phyloP scores from a whole-genome alignment of 2,888 invertebrate genomes.

The Rhagophthalmus giganteus region DNA sequence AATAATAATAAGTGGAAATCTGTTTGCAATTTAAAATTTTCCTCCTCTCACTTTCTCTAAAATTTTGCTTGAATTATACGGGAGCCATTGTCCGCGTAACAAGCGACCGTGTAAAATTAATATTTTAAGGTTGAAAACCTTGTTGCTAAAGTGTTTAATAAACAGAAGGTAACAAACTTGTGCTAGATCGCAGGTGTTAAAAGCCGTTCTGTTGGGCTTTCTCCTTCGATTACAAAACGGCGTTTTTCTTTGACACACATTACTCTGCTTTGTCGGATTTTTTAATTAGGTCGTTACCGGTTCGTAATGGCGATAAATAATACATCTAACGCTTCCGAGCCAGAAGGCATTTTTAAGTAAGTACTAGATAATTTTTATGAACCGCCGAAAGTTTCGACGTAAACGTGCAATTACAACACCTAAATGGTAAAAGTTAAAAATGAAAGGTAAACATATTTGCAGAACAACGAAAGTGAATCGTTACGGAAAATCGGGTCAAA shows the following conservation, averaged over 20 bases:
- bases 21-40: not conserved
- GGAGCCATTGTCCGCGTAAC: not conserved
- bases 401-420: not conserved
- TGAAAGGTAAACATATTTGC: slow-evolving; percentile 12
- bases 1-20: not conserved
- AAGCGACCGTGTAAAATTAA: not conserved
- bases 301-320: not conserved
- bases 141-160: not conserved
- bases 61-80: not conserved
- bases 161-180: slow-evolving; percentile 2
- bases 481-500: slow-evolving; percentile 21
- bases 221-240: slow-evolving; percentile 12
- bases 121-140: not conserved
- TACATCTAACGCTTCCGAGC: not conserved
- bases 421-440: slow-evolving; percentile 22
- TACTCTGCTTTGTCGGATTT: slow-evolving; percentile 2
- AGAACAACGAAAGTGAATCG: slow-evolving; percentile 19
- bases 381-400: not conserved
- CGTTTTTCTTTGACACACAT: slow-evolving; percentile 7
- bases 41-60: slow-evolving; percentile 2
- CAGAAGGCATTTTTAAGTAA: not conserved
- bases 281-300: slow-evolving; percentile 9
- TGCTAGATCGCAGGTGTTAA: slow-evolving; percentile 5
- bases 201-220: slow-evolving; percentile 5
- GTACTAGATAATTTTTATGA: not conserved